These are phyloP conservation scores for Galagoides demidoff DNA, from an alignment of 2,797 vertebrate genomes.

Conservation along the genomic window DNA sequence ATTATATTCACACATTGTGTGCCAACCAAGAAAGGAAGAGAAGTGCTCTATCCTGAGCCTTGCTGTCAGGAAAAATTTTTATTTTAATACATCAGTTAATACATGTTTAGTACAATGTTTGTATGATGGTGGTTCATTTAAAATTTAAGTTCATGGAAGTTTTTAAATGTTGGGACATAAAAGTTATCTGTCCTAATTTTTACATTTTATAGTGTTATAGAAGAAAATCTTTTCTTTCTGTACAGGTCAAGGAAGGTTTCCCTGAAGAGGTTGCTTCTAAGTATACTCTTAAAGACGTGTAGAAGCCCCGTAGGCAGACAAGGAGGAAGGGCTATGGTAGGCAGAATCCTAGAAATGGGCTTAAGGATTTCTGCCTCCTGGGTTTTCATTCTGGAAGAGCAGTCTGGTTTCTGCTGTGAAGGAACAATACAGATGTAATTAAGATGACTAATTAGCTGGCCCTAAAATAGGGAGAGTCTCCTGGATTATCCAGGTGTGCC, in stretches of 20 bases:
- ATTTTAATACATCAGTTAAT: not conserved
- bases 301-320: not conserved
- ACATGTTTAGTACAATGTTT: not conserved
- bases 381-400: not conserved
- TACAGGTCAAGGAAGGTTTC: not conserved
- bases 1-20: not conserved
- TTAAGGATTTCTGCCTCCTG: not conserved
- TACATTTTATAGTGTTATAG: not conserved
- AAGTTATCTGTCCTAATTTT: not conserved
- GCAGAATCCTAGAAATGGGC: not conserved
- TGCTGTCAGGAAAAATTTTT: not conserved
- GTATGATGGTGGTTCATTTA: not conserved
- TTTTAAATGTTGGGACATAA: not conserved
- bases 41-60: not conserved
- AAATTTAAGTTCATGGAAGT: constrained; percentile 3
- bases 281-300: not conserved
- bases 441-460: not conserved
- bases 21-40: not conserved
- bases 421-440: not conserved
- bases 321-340: not conserved
- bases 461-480: not conserved
- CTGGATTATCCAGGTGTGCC: not conserved
- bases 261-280: not conserved
- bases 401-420: not conserved
- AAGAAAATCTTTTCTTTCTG: not conserved